Evolutionary conservation across 1,140 invertebrate genomes (phyloP).

Genomic region (Aphelinus atriplicis): DNA sequence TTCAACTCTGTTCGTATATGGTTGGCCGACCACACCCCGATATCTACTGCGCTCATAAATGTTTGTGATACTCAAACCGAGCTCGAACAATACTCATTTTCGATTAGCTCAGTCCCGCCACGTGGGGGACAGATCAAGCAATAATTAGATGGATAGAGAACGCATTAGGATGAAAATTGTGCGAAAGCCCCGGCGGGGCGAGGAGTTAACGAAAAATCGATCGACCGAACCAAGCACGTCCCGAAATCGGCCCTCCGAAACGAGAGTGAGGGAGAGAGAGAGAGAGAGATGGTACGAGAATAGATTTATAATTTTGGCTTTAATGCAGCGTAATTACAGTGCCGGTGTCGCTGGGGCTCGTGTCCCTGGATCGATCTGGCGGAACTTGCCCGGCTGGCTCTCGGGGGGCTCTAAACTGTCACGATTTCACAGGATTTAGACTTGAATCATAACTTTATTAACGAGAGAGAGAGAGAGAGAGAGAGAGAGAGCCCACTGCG

Average conservation of each 20-base stretch:
- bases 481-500: conserved; percentile 1
- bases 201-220: conserved; percentile 20
- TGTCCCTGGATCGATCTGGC: too few species aligned
- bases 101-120: too few species aligned
- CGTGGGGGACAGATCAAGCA: too few species aligned
- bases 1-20: too few species aligned
- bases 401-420: conserved; percentile 48
- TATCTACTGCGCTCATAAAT: too few species aligned
- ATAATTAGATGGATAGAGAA: too few species aligned
- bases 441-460: conserved; percentile 64
- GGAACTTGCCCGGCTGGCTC: too few species aligned
- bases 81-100: too few species aligned
- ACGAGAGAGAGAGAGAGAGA: conserved; percentile 44
- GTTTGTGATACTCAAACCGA: too few species aligned
- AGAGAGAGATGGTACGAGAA: neutral
- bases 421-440: conserved; percentile 63
- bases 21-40: too few species aligned
- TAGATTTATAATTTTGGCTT: conserved; percentile 39
- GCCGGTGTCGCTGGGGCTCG: conserved; percentile 8
- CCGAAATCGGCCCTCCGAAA: neutral
- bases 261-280: conserved; percentile 6
- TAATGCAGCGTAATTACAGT: conserved; percentile 38
- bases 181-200: too few species aligned
- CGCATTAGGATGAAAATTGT: too few species aligned
- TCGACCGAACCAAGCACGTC: neutral